Evolutionary conservation across 2,888 invertebrate genomes (phyloP), one percentile per base, ranked within the genome.

Genomic region (Melanargia galathea): DNA sequence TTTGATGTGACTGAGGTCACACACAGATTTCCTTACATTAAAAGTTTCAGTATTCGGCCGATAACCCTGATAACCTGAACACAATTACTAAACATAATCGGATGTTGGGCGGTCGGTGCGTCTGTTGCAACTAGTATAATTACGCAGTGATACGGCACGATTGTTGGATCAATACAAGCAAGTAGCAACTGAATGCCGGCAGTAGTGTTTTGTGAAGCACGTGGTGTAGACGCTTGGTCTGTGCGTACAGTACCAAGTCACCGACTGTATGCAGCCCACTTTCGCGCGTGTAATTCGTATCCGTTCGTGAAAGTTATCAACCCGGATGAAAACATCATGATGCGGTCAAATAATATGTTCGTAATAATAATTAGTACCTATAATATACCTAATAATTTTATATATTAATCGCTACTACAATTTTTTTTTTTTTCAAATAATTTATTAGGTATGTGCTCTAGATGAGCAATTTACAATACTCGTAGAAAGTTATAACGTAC

Each of bases 221-320:
- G 24, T 18, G 38, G 16, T 45, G 11, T 13, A 40, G 64, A 62
- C 66, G 68, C 62, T 16, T 49, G 10, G 26, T 26, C 8, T 33
- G n/a, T 38, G 46, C 33, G 11, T 20, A 8, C 45, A 43, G 24
- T 43, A 43, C 45, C 26, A 13, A 18, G 18, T n/a, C n/a, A n/a
- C n/a, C n/a, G n/a, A n/a, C n/a, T 45, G 13, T 49, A 16, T 49
- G 6, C 18, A 13, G 18, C 30, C n/a, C 11, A 49, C 48, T 63
- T 52, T 55, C 60, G 57, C 60, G 68, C 63, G 62, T 68, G 63
- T 58, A 48, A 24, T 63, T 49, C 43, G 30, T 33, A 45, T 52
- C 24, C 26, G 35, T 63, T 13, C 46, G 68, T 64, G 66, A 62
- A 68, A 68, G 68, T 68, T 60, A 56, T 64, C 57, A 66, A 64